These are phyloP conservation scores for Hyperoodon ampullatus DNA, from an alignment of 2,113 vertebrate genomes.

Conservation along the genomic window DNA sequence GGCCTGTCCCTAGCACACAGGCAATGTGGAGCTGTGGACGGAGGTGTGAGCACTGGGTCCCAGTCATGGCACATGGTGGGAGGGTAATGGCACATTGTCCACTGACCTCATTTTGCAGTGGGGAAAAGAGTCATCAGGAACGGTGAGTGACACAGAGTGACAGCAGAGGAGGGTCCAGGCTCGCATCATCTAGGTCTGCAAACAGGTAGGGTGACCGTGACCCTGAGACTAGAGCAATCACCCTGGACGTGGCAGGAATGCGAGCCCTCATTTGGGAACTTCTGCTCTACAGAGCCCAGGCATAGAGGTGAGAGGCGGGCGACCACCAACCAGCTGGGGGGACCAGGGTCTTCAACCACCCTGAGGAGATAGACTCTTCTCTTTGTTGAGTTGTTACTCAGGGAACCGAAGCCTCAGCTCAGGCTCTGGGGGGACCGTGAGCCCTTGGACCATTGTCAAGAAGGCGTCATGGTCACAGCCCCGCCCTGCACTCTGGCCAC, in stretches of 20 bases:
- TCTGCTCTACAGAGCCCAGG: not conserved
- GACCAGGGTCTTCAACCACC: not conserved
- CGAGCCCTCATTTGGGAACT: not conserved
- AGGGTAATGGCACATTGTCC: not conserved
- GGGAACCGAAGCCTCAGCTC: rapidly evolving
- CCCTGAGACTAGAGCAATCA: not conserved
- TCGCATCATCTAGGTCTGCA: not conserved
- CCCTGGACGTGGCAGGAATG: too few relatives aligned
- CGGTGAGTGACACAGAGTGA: not conserved
- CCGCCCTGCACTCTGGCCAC: not conserved
- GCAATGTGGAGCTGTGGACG: not conserved
- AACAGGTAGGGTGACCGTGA: not conserved
- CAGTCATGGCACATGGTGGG: not conserved
- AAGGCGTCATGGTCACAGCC: too few relatives aligned
- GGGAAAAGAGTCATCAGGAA: not conserved
- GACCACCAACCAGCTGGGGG: not conserved
- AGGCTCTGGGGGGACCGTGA: not conserved
- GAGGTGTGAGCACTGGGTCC: too few relatives aligned
- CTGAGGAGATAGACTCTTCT: not conserved
- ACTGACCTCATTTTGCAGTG: not conserved
- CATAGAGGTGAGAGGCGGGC: not conserved
- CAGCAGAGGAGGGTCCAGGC: not conserved
- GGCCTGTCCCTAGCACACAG: not conserved
- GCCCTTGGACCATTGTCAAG: not conserved
- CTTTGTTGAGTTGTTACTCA: not conserved